These are phyloP conservation scores for Hypotaenidia philippensis DNA, from an alignment of 2,797 vertebrate species.

Conservation along the genomic window DNA sequence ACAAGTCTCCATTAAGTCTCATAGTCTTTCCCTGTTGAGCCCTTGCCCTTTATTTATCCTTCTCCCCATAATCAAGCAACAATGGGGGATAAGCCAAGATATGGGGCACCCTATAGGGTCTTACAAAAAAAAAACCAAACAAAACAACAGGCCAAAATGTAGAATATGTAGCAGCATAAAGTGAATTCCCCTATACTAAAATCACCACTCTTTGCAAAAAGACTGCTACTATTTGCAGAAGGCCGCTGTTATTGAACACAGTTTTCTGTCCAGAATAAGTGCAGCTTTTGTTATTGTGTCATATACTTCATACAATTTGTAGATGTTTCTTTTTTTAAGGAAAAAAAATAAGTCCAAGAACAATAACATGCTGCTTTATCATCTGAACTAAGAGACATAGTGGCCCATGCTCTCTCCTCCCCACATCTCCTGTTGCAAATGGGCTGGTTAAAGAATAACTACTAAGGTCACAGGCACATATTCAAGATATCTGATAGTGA, in stretches of 20 bases:
- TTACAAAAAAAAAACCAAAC: background rate
- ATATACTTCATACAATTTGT: background rate
- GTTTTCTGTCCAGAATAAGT: background rate
- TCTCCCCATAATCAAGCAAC: background rate
- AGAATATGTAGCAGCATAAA: background rate
- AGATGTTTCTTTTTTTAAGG: background rate
- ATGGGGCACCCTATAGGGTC: background rate
- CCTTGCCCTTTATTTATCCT: background rate
- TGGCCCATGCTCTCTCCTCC: background rate
- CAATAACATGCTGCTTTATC: background rate
- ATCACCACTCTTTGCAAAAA: background rate
- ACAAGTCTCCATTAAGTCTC: background rate
- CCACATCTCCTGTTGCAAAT: background rate
- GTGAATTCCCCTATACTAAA: background rate
- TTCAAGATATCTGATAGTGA: background rate
- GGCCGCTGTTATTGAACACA: background rate
- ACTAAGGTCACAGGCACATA: background rate
- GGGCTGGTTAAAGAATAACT: slow-evolving; percentile 49
- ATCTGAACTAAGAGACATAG: background rate
- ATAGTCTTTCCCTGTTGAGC: background rate
- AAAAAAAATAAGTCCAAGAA: background rate
- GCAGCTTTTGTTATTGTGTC: background rate
- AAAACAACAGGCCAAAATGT: too few species aligned
- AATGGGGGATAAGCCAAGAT: background rate
- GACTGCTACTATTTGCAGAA: background rate